These are phyloP conservation scores for Listrodromus nycthemerus DNA, from an alignment of 2,888 invertebrate genomes.

Conservation along the genomic window DNA sequence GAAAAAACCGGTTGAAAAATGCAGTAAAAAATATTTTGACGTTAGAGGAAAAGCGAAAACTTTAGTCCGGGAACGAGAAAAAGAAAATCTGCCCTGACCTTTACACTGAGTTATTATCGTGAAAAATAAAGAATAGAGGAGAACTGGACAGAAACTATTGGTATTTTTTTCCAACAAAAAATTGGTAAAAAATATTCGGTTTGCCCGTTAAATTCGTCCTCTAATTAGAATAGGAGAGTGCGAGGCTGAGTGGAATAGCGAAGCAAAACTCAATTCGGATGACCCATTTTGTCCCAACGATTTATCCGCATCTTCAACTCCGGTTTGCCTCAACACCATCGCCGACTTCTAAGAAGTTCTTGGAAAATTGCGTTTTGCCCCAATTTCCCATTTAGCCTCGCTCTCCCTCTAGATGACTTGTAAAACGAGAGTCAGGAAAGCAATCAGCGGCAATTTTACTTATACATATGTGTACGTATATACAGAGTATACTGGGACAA, in stretches of 20 bases:
- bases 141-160: not conserved
- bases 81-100: not conserved
- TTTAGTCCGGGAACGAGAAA: not conserved
- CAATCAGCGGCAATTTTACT: conserved; percentile 23
- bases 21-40: not conserved
- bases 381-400: too few relatives aligned
- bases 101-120: not conserved
- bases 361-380: too few relatives aligned
- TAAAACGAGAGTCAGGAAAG: conserved; percentile 3
- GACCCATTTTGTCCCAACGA: too few relatives aligned
- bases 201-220: not conserved
- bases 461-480: not conserved
- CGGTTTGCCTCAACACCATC: too few relatives aligned
- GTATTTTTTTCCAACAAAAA: too few relatives aligned
- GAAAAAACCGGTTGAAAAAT: conserved; percentile 4
- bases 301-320: too few relatives aligned
- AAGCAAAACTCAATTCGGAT: too few relatives aligned
- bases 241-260: too few relatives aligned
- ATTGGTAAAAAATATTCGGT: too few relatives aligned
- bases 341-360: too few relatives aligned
- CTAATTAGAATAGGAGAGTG: conserved; percentile 8
- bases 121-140: not conserved
- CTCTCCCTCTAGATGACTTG: not conserved
- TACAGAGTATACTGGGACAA: too few relatives aligned
- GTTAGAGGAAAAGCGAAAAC: not conserved